A percentile compares a stretch with the other conserved stretches of the same genome.
These are phyloP conservation scores for Aphelenchoides besseyi DNA, from an alignment of 1,140 invertebrate species.

Conservation along the genomic window DNA sequence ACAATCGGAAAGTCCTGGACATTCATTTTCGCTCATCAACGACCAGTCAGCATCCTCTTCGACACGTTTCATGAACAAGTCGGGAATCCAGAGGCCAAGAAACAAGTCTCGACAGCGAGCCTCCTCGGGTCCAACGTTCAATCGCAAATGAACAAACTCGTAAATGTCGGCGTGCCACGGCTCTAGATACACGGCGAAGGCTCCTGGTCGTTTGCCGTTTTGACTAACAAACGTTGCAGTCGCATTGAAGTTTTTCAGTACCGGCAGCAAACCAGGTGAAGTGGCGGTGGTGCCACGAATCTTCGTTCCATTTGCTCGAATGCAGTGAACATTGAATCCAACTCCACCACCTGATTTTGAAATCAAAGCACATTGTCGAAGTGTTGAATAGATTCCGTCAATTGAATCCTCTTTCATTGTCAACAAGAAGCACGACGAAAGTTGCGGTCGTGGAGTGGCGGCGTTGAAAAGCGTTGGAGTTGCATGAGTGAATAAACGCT, in stretches of 20 bases:
- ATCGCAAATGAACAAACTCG: conserved; percentile 87
- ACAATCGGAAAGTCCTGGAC: conserved; percentile 80
- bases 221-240: conserved; percentile 95
- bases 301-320: conserved; percentile 82
- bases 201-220: conserved; percentile 94
- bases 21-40: conserved; percentile 92
- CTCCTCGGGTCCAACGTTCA: conserved; percentile 92
- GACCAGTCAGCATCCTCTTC: conserved; percentile 83
- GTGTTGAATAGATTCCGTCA: conserved; percentile 92
- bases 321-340: conserved; percentile 92
- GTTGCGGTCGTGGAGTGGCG: conserved; percentile 82
- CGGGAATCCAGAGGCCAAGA: conserved; percentile 95
- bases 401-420: conserved; percentile 95
- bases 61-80: conserved; percentile 96
- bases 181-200: conserved; percentile 97
- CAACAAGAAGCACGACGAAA: conserved; percentile 90
- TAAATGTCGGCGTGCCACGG: conserved; percentile 98
- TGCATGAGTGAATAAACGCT: conserved; percentile 94
- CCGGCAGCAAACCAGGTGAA: conserved; percentile 94
- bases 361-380: conserved; percentile 85
- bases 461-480: conserved; percentile 94
- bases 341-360: conserved; percentile 96
- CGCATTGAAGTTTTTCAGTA: conserved; percentile 86
- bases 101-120: conserved; percentile 89
- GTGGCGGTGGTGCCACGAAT: conserved; percentile 90